Evolutionary conservation across 1,140 invertebrate genomes (phyloP).

Genomic region (Caligus rogercresseyi): DNA sequence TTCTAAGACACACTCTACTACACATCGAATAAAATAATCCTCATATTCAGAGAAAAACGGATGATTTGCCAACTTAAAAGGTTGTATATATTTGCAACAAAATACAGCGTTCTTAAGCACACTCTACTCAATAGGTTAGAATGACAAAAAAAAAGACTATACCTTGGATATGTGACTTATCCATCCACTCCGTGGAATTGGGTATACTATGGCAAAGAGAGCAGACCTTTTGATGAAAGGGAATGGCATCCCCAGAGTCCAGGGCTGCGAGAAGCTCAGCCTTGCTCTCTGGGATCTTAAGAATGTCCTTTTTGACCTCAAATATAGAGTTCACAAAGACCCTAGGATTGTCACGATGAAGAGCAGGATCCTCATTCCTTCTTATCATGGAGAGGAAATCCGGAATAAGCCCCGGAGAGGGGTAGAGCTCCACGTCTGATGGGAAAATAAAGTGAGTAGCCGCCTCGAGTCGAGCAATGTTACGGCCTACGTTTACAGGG

Average conservation of each 20-base stretch:
- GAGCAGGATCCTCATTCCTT: constrained; percentile 7
- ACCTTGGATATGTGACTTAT: neutral
- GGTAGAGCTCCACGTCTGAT: constrained; percentile 72
- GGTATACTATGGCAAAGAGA: constrained; percentile 72
- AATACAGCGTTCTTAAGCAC: no score
- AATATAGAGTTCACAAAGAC: constrained; percentile 65
- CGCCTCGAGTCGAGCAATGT: constrained; percentile 60
- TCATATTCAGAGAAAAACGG: no score
- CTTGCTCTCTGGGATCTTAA: constrained; percentile 50
- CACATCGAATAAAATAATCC: no score
- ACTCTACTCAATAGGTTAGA: no score
- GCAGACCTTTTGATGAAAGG: constrained; percentile 77
- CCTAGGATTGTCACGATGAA: constrained; percentile 37
- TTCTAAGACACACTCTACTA: no score
- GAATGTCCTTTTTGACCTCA: constrained; percentile 49
- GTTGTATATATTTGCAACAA: no score
- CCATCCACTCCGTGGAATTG: constrained; percentile 58
- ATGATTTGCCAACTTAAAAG: no score
- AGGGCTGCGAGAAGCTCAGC: constrained; percentile 52
- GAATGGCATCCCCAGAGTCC: constrained; percentile 53
- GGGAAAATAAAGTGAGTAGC: constrained; percentile 63
- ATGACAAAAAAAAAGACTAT: constrained; percentile 17
- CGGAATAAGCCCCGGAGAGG: constrained; percentile 27
- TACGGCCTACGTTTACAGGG: constrained; percentile 68
- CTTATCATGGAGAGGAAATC: constrained; percentile 24